Base-by-base conservation (phyloP, 2,888 invertebrate genomes). In the Eupelmus urozonus region DNA sequence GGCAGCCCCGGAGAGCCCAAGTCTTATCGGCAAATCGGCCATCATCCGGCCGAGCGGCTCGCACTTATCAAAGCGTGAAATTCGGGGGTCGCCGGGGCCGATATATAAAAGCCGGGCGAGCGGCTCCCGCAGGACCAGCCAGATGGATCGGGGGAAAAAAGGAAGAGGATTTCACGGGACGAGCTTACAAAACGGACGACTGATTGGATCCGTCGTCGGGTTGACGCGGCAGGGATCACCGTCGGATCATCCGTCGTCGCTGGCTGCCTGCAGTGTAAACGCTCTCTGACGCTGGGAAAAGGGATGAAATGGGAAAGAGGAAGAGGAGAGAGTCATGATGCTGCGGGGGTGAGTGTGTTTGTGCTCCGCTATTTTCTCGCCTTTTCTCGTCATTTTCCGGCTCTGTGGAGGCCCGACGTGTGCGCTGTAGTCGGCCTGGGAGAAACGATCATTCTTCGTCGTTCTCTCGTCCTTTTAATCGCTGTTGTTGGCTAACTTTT, bases 1-100 rank as follows among this genome's bases (percentile, higher is more conserved):
- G 42, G 45, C 27, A 65, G 27, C 45, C 3, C 59, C n/a, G n/a
- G 59, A 57, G 23, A 60, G 51, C 25, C 45, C 45, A 45, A 2
- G 27, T 55, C 63, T 73, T 63, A 73, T 63, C 13, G 45, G 9
- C 9, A 42, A 59, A 70, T 70, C 70, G 69, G n/a, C 55, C 45
- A 42, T 73, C 63, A 63, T 73, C 20, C 72, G 27, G 45, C 27
- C 65, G 65, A 42, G 29, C 11, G 34, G 62, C 27, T 29, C 18
- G 49, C 9, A 60, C 57, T 59, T 72, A 78, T 73, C 73, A 73
- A 78, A 78, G 67, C 78, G 62, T 71, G 78, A 78, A 78, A 73
- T 67, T 73, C 62, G 45, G 49, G 62, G 5, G 25, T 16, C 34
- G 23, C n/a, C 29, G 13, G 11, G 16, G 20, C 2, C n/a, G n/a